Percentiles rank a stretch among this genome's conserved stretches.
phyloP scores from a whole-genome alignment of 2,113 vertebrate genomes.

The Corythoichthys intestinalis region DNA sequence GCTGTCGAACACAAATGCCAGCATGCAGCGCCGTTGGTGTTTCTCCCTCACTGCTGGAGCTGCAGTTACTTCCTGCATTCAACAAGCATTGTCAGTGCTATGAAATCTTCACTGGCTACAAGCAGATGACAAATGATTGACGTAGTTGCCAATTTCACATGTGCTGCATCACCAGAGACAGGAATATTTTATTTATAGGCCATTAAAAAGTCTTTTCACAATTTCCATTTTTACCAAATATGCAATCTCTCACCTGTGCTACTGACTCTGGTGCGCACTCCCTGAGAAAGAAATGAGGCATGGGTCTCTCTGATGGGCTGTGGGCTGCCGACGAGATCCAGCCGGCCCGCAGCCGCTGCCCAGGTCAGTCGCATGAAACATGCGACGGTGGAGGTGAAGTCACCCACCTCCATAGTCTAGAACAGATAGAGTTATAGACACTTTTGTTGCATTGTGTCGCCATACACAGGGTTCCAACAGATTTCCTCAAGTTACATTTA shows the following conservation, averaged over 20 bases:
- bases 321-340: conserved; percentile 94
- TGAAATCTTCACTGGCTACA: background rate
- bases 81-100: conserved; percentile 3
- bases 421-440: background rate
- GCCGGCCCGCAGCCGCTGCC: conserved; percentile 92
- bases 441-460: too few relatives aligned
- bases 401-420: conserved; percentile 95
- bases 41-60: conserved; percentile 94
- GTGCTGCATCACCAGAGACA: too few relatives aligned
- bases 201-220: background rate
- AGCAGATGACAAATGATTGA: too few relatives aligned
- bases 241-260: conserved; percentile 82
- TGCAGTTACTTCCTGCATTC: conserved; percentile 92
- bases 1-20: conserved; percentile 93
- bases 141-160: too few relatives aligned
- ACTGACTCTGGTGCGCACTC: conserved; percentile 90
- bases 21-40: conserved; percentile 82
- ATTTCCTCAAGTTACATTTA: too few relatives aligned
- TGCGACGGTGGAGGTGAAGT: conserved; percentile 94
- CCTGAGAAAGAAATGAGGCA: conserved; percentile 81
- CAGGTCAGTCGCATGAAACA: conserved; percentile 97
- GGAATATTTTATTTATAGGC: too few relatives aligned
- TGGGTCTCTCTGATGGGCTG: conserved; percentile 95
- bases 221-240: background rate
- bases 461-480: too few relatives aligned